Evolutionary conservation across 2,797 vertebrate genomes (phyloP).

Genomic region (Ctenosaura bakeri): DNA sequence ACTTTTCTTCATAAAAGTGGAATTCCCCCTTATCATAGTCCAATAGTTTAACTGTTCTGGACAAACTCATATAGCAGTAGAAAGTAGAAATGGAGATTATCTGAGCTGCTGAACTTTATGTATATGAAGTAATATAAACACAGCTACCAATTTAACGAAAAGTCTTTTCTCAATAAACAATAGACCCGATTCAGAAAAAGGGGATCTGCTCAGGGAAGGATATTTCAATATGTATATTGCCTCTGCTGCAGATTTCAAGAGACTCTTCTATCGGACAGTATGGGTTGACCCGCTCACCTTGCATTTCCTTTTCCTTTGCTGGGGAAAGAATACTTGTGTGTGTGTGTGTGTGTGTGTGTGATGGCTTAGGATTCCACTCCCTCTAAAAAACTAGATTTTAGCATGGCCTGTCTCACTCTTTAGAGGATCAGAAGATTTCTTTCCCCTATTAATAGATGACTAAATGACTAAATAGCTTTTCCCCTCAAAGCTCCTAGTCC

Average conservation of each 20-base stretch:
- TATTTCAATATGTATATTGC: background rate
- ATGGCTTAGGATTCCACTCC: background rate
- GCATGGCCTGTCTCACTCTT: background rate
- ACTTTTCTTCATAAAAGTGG: slow-evolving; percentile 82
- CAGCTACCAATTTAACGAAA: slow-evolving; percentile 48
- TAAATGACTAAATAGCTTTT: background rate
- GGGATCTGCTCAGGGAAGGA: background rate
- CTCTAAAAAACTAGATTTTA: background rate
- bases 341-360: too few relatives aligned
- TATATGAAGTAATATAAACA: slow-evolving; percentile 65
- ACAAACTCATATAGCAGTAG: slow-evolving; percentile 82
- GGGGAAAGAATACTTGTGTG: background rate
- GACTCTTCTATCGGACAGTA: background rate
- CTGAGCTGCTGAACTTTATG: slow-evolving; percentile 70
- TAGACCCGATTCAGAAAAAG: background rate
- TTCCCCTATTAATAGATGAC: background rate
- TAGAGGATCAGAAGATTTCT: background rate
- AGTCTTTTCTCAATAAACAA: slow-evolving; percentile 43
- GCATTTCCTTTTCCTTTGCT: background rate
- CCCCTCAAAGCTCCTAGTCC: background rate
- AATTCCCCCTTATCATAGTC: slow-evolving; percentile 83
- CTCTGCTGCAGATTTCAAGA: background rate
- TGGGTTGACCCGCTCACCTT: background rate
- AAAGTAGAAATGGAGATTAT: slow-evolving; percentile 78
- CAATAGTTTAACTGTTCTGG: slow-evolving; percentile 82